These are phyloP conservation scores for Seriola rivoliana DNA, from an alignment of 2,113 vertebrate genomes.

Conservation along the genomic window DNA sequence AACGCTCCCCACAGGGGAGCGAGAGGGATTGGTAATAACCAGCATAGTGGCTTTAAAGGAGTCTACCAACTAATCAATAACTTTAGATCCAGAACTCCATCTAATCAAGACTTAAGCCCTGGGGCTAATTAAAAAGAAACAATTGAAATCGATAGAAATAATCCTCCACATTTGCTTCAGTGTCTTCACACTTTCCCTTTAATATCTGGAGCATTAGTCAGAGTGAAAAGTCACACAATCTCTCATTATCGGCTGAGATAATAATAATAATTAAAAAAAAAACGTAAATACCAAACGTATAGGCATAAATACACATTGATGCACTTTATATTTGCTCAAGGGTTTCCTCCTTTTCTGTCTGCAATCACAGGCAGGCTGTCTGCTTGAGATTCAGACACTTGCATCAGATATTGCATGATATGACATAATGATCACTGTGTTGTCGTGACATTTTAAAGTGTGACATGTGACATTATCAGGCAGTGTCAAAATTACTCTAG, in stretches of 20 bases:
- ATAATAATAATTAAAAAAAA: background rate
- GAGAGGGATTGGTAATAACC: conserved; percentile 57
- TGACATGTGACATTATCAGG: conserved; percentile 54
- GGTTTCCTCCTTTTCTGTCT: background rate
- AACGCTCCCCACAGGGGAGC: conserved; percentile 61
- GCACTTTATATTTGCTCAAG: background rate
- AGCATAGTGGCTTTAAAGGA: conserved; percentile 67
- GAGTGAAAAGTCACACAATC: background rate
- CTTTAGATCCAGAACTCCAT: conserved; percentile 54
- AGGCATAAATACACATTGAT: background rate
- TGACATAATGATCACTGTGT: background rate
- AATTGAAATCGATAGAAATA: conserved; percentile 73
- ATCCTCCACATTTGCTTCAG: conserved; percentile 42
- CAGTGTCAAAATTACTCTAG: background rate
- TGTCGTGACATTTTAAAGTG: conserved; percentile 56
- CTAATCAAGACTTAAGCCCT: conserved; percentile 65
- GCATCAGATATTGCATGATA: conserved; percentile 3
- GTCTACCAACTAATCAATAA: conserved; percentile 75
- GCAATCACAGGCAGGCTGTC: background rate
- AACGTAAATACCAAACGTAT: background rate
- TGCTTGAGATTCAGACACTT: background rate
- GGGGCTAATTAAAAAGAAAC: conserved; percentile 73
- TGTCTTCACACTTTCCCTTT: conserved; percentile 44
- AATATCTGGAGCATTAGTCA: conserved; percentile 24
- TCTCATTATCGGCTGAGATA: background rate